Base-by-base conservation (phyloP, 2,888 invertebrate genomes). In the Orchesellides sinensis region DNA sequence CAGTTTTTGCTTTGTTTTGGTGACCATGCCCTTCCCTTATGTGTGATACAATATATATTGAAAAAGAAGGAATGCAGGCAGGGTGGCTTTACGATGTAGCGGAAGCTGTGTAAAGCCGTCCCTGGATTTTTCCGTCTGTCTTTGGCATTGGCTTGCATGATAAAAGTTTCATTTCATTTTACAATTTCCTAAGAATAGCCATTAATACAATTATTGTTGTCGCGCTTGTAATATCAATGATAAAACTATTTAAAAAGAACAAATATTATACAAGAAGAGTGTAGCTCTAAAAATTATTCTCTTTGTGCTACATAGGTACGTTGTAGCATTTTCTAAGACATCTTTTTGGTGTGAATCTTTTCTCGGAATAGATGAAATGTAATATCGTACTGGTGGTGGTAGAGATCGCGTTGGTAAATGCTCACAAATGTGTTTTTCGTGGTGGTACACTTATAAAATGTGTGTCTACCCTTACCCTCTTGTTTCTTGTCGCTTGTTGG, bases 291-390 rank as follows among this genome's bases (percentile, higher is more conserved):
- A n/a, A n/a, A n/a, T n/a, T n/a, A n/a, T n/a, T n/a, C n/a, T n/a
- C n/a, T n/a, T n/a, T n/a, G n/a, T n/a, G n/a, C n/a, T n/a, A n/a
- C n/a, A n/a, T n/a, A n/a, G n/a, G n/a, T n/a, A n/a, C n/a, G n/a
- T n/a, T n/a, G n/a, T n/a, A n/a, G n/a, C n/a, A n/a, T n/a, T n/a
- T n/a, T n/a, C n/a, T n/a, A n/a, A n/a, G n/a, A n/a, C n/a, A n/a
- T n/a, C n/a, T n/a, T n/a, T 68, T n/a, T 65, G 52, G 66, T 65
- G 68, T 59, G 65, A 83, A 72, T 68, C 63, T 59, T 54, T 81
- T 81, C 81, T 75, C n/a, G 68, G 82, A 82, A 80, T 32, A 23
- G 12, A 21, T 83, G 83, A 83, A 83, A 83, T 72, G 59, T 66
- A 77, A 83, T 83, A 70, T 77, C 54, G 17, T 52, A 59, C 59